Percentiles rank a stretch among this genome's conserved stretches.
Evolutionary conservation across 2,797 vertebrate species (phyloP).

Genomic region (Lophura swinhoii): DNA sequence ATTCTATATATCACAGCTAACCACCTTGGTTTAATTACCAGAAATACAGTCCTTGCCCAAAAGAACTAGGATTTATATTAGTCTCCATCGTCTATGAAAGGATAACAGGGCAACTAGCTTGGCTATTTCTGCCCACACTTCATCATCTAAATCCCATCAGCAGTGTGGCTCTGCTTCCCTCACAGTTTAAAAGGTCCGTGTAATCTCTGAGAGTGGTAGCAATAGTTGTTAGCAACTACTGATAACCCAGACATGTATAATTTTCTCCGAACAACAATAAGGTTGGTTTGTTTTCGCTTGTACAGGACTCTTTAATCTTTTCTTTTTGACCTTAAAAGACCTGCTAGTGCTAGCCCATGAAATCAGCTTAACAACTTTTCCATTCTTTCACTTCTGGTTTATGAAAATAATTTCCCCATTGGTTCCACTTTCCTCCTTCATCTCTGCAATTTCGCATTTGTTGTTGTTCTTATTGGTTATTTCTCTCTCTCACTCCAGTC

Average conservation of each 20-base stretch:
- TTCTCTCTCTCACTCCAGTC: background rate
- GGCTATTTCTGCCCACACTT: background rate
- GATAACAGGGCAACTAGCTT: background rate
- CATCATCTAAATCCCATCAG: slow-evolving; percentile 35
- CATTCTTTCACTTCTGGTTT: slow-evolving; percentile 34
- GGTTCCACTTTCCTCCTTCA: slow-evolving; percentile 43
- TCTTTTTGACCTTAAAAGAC: slow-evolving; percentile 63
- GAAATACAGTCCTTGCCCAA: background rate
- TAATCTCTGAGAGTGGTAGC: slow-evolving; percentile 5
- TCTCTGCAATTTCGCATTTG: background rate
- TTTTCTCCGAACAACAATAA: background rate
- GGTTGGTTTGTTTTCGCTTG: background rate
- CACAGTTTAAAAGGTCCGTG: slow-evolving; percentile 48
- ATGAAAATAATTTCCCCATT: slow-evolving; percentile 38
- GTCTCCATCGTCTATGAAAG: background rate
- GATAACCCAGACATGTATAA: slow-evolving; percentile 38
- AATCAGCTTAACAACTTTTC: slow-evolving; percentile 66
- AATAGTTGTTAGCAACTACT: slow-evolving; percentile 8
- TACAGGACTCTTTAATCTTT: slow-evolving; percentile 46
- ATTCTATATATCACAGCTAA: background rate
- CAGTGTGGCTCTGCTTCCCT: background rate
- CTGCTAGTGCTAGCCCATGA: slow-evolving; percentile 30
- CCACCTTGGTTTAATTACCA: background rate
- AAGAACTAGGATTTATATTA: background rate
- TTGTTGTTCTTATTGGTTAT: background rate